Percentiles rank a stretch among this genome's conserved stretches.
Evolutionary conservation across 2,888 invertebrate species (phyloP).

Genomic region (Seladonia tumulorum): DNA sequence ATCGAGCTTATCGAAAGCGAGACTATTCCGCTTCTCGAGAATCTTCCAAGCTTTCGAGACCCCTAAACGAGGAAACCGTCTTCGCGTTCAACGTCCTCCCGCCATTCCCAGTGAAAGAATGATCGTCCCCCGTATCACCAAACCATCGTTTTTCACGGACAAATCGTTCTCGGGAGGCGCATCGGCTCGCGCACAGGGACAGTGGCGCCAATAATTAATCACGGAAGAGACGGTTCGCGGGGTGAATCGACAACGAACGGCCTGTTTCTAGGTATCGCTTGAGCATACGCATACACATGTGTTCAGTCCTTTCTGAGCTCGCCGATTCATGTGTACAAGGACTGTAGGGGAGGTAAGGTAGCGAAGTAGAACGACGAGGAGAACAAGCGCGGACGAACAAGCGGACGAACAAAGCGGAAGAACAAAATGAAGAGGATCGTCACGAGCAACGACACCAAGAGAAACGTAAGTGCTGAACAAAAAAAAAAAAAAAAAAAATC

Average conservation of each 20-base stretch:
- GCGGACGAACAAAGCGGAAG: background rate
- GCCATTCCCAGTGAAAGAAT: background rate
- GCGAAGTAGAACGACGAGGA: conserved; percentile 11
- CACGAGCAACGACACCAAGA: background rate
- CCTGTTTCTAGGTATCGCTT: conserved; percentile 49
- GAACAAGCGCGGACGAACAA: too few species aligned
- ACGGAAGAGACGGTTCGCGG: conserved; percentile 58
- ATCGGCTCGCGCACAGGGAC: conserved; percentile 33
- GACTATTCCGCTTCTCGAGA: background rate
- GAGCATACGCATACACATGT: conserved; percentile 13
- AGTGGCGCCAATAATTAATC: conserved; percentile 20
- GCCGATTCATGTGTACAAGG: conserved; percentile 12
- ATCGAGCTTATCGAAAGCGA: too few species aligned
- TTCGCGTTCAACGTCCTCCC: background rate
- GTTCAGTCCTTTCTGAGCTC: conserved; percentile 34
- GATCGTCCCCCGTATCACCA: background rate
- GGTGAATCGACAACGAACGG: conserved; percentile 61
- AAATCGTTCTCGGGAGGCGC: conserved; percentile 22
- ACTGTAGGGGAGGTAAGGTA: background rate
- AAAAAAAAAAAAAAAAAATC: background rate
- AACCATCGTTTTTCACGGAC: background rate
- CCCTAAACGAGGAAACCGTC: background rate
- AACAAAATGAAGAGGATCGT: background rate
- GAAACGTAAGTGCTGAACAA: conserved; percentile 28
- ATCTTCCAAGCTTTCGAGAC: background rate